Evolutionary conservation across 1,140 invertebrate species (phyloP), one percentile per base, ranked within the genome.

Genomic region (Temnothorax longispinosus): DNA sequence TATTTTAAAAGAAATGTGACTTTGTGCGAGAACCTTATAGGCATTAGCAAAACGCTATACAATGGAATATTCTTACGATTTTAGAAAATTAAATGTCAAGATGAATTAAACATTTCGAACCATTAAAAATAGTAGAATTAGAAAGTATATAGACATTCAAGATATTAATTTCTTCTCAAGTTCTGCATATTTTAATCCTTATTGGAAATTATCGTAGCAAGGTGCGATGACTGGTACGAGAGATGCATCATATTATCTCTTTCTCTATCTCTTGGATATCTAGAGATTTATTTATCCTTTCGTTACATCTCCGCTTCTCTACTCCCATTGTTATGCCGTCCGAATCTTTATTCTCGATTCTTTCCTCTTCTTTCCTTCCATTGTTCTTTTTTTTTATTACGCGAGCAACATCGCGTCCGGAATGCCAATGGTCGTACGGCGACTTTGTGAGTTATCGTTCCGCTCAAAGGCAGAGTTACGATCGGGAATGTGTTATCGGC

Each of bases 361-460:
- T 67, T 74, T 74, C 69, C 69, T 75, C 41, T 84, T 75, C 80
- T 74, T 75, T 60, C 18, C 80, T 84, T 35, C 54, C 41, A 62
- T 75, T 75, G 69, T 74, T 74, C 69, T 74, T 74, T 84, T 81
- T 80, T 81, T 84, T 60, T 72, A 62, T 84, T 84, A 75, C 54
- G 11, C 54, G 69, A 38, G 27, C 54, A 82, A 62, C 54, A n/a
- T 60, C 32, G 54, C 54, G 56, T 84, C 44, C 50, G 80, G 80
- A 74, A 82, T 82, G 69, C 69, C 80, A 75, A 84, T 84, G 41
- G n/a, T 27, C 44, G 80, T 27, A 75, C 54, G 32, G 69, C 7
- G 69, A 84, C 80, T 84, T 50, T 60, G 69, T 62, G 80, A 84
- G 27, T 71, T 69, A 81, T 81, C 64, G 47, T n/a, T 58, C 18